phyloP scores from a whole-genome alignment of 2,797 vertebrate genomes.

The Propithecus perrieri region DNA sequence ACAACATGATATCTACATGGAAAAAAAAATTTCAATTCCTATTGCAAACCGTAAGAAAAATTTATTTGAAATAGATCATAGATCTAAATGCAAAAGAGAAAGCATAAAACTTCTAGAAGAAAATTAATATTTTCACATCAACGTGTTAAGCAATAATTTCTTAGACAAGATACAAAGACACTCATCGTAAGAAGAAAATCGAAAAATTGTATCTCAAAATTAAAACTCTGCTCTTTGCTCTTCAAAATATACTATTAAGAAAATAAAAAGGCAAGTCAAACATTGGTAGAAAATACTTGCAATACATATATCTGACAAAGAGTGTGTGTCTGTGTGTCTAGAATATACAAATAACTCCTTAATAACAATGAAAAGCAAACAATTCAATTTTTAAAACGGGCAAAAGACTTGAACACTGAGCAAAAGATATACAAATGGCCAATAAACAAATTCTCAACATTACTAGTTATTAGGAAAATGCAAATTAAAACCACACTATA shows the following conservation, averaged over 20 bases:
- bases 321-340: background rate
- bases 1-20: background rate
- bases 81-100: slow-evolving; percentile 8
- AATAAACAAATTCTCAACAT: slow-evolving; percentile 10
- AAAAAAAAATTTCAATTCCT: background rate
- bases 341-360: background rate
- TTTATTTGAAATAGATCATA: background rate
- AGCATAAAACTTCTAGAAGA: slow-evolving; percentile 20
- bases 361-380: slow-evolving; percentile 14
- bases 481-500: background rate
- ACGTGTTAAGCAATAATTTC: background rate
- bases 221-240: slow-evolving; percentile 19
- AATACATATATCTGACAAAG: background rate
- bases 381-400: background rate
- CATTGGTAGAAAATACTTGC: background rate
- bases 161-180: background rate
- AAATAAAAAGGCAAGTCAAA: background rate
- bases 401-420: background rate
- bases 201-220: background rate
- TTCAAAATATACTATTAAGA: slow-evolving; percentile 17
- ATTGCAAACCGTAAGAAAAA: background rate
- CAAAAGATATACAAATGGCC: background rate
- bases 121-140: background rate
- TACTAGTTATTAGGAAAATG: background rate
- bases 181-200: background rate